phyloP scores from a whole-genome alignment of 2,888 invertebrate genomes.

The Rhagonycha fulva region DNA sequence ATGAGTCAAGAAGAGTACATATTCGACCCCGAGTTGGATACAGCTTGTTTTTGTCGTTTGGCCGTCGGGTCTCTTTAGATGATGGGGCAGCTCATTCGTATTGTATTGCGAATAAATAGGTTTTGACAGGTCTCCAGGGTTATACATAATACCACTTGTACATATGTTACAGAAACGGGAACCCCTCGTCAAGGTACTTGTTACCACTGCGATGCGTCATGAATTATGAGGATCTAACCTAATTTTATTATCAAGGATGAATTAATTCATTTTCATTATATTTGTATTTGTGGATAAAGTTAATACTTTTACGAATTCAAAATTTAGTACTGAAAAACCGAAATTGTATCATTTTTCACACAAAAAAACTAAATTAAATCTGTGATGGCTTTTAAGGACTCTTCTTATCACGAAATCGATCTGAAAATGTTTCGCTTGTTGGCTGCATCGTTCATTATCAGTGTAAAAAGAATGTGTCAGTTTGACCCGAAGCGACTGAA shows the following conservation, averaged over 20 bases:
- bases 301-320: not conserved
- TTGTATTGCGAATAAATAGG: slow-evolving; percentile 52
- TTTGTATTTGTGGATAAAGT: not conserved
- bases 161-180: slow-evolving; percentile 50
- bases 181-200: slow-evolving; percentile 33
- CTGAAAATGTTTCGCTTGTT: not conserved
- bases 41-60: slow-evolving; percentile 39
- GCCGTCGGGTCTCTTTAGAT: slow-evolving; percentile 21
- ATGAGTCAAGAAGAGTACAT: slow-evolving; percentile 31
- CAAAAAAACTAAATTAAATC: not conserved
- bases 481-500: slow-evolving; percentile 35
- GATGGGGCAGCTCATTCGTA: slow-evolving; percentile 43
- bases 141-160: slow-evolving; percentile 56
- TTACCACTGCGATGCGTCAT: slow-evolving; percentile 32
- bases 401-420: not conserved
- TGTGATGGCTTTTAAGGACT: not conserved
- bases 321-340: not conserved
- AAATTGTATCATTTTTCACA: not conserved
- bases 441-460: not conserved
- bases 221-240: slow-evolving; percentile 28
- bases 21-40: slow-evolving; percentile 27
- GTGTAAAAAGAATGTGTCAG: slow-evolving; percentile 14
- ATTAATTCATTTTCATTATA: not conserved
- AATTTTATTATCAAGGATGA: slow-evolving; percentile 5
- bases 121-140: slow-evolving; percentile 55